Conservation (phyloP, 2,797 vertebrate genomes). For the Microctenopoma stevenorrisi region DNA sequence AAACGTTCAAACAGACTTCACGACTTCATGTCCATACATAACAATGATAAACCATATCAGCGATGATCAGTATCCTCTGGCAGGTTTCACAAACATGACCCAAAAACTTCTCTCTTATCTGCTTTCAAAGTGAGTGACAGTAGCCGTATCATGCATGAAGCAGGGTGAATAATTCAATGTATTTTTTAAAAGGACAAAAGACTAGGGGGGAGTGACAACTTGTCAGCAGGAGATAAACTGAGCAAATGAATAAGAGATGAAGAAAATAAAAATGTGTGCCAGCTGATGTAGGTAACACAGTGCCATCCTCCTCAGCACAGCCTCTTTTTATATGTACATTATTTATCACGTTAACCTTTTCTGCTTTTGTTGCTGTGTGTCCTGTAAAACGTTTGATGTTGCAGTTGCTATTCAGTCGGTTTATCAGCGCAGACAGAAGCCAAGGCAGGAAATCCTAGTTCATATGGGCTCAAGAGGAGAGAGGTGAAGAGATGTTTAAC, state of each 20-base stretch:
- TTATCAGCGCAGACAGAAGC: conserved; percentile 29
- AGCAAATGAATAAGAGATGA: conserved; percentile 70
- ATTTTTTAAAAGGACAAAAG: conserved; percentile 81
- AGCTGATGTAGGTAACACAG: conserved; percentile 57
- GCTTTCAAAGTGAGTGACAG: conserved; percentile 75
- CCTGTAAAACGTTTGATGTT: conserved; percentile 26
- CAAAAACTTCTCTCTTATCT: conserved; percentile 71
- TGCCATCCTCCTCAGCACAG: conserved; percentile 40
- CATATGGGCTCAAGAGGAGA: conserved; percentile 49
- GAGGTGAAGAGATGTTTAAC: conserved; percentile 69
- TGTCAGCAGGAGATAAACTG: conserved; percentile 78
- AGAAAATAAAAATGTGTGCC: conserved; percentile 55
- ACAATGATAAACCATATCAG: conserved; percentile 47
- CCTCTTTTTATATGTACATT: conserved; percentile 33
- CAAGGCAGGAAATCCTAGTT: conserved; percentile 41
- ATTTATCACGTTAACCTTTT: conserved; percentile 45
- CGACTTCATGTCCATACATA: conserved; percentile 33
- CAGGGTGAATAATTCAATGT: conserved; percentile 78
- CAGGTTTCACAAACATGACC: conserved; percentile 70
- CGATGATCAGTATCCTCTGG: conserved; percentile 61
- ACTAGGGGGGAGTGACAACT: conserved; percentile 76
- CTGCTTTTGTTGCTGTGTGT: conserved; percentile 17
- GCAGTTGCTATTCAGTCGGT: not conserved
- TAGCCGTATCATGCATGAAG: conserved; percentile 71
- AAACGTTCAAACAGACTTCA: conserved; percentile 10